Percentiles rank a stretch among this genome's conserved stretches.
Conservation (phyloP, 2,113 vertebrate species). For the Hassar affinis region DNA sequence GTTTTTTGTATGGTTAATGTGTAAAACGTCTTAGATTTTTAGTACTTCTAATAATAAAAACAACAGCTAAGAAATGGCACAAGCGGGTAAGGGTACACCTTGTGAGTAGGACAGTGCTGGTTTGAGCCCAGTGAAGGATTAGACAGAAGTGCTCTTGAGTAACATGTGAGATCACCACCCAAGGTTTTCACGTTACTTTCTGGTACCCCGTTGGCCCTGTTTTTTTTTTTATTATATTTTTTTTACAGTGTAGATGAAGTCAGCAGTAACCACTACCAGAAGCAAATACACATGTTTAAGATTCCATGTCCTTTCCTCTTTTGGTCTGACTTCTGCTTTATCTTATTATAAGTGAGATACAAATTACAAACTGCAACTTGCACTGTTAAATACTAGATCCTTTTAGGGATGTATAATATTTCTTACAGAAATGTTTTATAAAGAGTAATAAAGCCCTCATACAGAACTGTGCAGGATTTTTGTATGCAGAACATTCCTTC, state of each 20-base stretch:
- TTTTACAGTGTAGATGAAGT: background rate
- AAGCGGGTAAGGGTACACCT: too few species aligned
- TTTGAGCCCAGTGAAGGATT: too few species aligned
- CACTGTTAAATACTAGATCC: background rate
- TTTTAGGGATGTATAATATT: background rate
- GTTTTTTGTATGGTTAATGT: too few species aligned
- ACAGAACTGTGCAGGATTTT: conserved; percentile 39
- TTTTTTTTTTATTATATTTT: too few species aligned
- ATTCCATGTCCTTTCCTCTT: background rate
- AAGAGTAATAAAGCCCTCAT: background rate
- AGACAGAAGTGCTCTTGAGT: too few species aligned
- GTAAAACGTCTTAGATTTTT: too few species aligned
- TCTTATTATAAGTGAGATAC: background rate
- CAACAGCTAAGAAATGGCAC: too few species aligned
- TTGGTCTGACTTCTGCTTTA: background rate
- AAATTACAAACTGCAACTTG: background rate
- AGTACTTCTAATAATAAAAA: too few species aligned
- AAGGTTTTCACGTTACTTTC: too few species aligned
- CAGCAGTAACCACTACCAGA: background rate
- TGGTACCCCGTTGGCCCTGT: too few species aligned
- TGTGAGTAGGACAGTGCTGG: too few species aligned
- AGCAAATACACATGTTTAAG: background rate
- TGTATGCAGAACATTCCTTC: conserved; percentile 15
- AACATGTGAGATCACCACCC: too few species aligned
- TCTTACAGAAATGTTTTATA: background rate